Evolutionary conservation across 2,888 invertebrate species (phyloP).

Genomic region (Tiphia femorata): DNA sequence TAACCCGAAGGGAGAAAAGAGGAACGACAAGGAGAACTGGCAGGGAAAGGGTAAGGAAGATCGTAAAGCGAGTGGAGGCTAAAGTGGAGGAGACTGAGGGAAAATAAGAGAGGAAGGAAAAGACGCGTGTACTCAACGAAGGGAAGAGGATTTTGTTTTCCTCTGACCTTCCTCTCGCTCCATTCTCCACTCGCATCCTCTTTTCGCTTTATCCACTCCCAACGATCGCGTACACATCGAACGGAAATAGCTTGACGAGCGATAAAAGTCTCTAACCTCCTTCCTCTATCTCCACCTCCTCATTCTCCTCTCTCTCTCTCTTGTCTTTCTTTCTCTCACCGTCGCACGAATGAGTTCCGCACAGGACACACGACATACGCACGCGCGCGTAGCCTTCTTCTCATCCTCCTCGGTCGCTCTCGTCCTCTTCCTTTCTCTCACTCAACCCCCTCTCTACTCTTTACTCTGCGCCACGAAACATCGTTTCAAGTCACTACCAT

Average conservation of each 20-base stretch:
- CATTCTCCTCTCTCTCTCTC: not conserved
- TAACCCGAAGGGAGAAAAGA: not conserved
- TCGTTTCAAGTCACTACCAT: too few species aligned
- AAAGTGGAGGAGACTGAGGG: not conserved
- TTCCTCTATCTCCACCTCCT: not conserved
- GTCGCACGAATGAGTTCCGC: not conserved
- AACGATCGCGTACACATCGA: conserved; percentile 31
- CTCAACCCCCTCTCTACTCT: too few species aligned
- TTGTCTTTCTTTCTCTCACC: not conserved
- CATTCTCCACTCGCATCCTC: not conserved
- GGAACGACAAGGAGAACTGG: not conserved
- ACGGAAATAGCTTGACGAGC: conserved; percentile 41
- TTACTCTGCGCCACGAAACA: too few species aligned
- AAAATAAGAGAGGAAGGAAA: too few species aligned
- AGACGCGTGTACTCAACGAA: too few species aligned
- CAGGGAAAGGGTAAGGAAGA: not conserved
- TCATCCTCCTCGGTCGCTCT: not conserved
- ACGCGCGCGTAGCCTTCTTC: not conserved
- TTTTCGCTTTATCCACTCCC: conserved; percentile 15
- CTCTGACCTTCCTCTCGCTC: not conserved
- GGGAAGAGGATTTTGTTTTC: not conserved
- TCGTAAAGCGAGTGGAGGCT: conserved; percentile 4
- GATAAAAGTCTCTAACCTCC: conserved; percentile 35
- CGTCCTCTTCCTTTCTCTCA: not conserved
- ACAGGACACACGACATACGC: not conserved